phyloP scores from a whole-genome alignment of 2,797 vertebrate genomes.

The Antennarius maculatus region DNA sequence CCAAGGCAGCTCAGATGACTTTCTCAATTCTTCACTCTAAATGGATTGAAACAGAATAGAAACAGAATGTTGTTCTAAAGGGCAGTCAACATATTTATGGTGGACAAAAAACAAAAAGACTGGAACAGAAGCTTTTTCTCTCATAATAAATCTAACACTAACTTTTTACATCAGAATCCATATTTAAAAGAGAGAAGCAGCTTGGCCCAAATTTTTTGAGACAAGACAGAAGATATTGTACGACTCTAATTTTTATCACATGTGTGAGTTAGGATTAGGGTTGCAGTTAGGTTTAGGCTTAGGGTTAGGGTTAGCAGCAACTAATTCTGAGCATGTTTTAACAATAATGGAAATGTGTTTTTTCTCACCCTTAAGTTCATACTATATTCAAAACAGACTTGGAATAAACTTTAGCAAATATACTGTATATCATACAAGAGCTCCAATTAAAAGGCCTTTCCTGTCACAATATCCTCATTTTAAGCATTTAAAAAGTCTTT shows the following conservation, averaged over 20 bases:
- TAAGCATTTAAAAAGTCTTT: no score
- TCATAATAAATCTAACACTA: conserved; percentile 30
- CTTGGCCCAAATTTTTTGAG: conserved; percentile 13
- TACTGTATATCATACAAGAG: no score
- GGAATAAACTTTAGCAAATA: no score
- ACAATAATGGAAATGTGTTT: not conserved
- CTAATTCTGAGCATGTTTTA: no score
- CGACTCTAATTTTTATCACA: not conserved
- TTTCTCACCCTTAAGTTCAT: not conserved
- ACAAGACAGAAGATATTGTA: not conserved
- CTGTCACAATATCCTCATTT: no score
- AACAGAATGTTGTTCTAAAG: not conserved
- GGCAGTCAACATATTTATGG: conserved; percentile 23
- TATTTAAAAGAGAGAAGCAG: not conserved
- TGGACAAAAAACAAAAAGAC: conserved; percentile 1
- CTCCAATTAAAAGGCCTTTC: no score
- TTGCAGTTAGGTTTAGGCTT: no score
- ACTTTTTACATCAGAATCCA: conserved; percentile 22
- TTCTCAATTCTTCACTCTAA: conserved; percentile 39
- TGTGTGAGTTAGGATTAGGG: no score
- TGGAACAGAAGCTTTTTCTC: conserved; percentile 7
- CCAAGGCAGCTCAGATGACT: conserved; percentile 13
- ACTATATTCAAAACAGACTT: not conserved
- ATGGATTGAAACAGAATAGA: conserved; percentile 26
- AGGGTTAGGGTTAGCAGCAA: no score